Conservation (phyloP, 2,113 vertebrate genomes). For the Diadophis punctatus region DNA sequence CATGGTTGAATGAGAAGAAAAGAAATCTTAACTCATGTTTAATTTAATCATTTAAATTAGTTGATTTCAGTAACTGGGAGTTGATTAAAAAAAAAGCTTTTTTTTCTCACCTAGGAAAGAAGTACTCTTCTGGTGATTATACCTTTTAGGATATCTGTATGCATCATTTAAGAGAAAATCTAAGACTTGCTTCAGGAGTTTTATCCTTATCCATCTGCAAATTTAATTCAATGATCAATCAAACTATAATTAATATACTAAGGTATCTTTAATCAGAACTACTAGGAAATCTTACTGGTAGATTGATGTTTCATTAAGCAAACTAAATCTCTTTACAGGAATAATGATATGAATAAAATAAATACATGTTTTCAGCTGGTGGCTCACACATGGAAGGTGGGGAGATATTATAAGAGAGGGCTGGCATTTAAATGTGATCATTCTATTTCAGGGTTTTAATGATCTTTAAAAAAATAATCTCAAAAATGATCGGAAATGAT, state of each 20-base stretch:
- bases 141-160: neutral
- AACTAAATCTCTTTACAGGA: neutral
- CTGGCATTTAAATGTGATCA: neutral
- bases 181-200: neutral
- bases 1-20: neutral
- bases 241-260: neutral
- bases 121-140: neutral
- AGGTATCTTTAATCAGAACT: neutral
- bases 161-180: neutral
- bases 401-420: neutral
- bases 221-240: neutral
- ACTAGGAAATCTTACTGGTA: neutral
- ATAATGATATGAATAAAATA: neutral
- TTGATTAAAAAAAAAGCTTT: neutral
- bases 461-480: neutral
- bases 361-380: neutral
- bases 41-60: neutral
- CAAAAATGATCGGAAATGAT: neutral
- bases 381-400: too few species aligned
- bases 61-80: neutral
- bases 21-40: slow-evolving; percentile 46
- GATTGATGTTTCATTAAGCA: neutral
- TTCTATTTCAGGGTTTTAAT: neutral
- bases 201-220: neutral
- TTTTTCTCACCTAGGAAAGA: neutral